Base-by-base conservation (phyloP, 2,797 vertebrate species). In the Champsocephalus gunnari region DNA sequence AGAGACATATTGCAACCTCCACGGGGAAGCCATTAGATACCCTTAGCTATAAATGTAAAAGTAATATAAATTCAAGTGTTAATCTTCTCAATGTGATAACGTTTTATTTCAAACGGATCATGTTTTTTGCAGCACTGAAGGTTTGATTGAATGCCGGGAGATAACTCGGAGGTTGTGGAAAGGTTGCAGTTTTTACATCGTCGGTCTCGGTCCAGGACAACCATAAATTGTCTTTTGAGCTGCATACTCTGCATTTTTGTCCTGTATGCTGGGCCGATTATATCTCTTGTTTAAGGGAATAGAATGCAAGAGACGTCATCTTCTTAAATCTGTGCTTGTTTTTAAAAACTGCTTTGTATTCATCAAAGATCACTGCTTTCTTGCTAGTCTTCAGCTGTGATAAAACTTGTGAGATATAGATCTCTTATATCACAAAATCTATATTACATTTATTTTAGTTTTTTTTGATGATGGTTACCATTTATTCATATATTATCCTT, bases 161-260 rank as follows among this genome's bases (percentile, higher is more conserved):
- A 81, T 80, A 68, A 80, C 53, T 49, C 12, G 0, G 66, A 73
- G 63, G 59, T 55, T 63, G 54, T 44, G 19, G 58, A 76, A 59
- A 84, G 71, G 71, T 81, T 79, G 69, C 24, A 21, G 44, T 55
- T 67, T 48, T 78, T 63, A 45, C 54, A 73, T 5, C 21, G 14
- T 45, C 47, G 71, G 58, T 45, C 24, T 67, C 16, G 13, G 16
- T 75, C 41, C 3, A 21, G 49, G 64, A 50, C 28, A 59, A 57
- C 34, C 64, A 64, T 82, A 75, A 78, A 80, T 62, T 38, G 6
- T 38, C 32, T 8, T 9, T 47, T 11, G 56, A 64, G 66, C 73
- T 66, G 73, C 72, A 79, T 58, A 53, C 32, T 75, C 11, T 63
- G 41, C 47, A 76, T 81, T 81, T 84, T 77, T 73, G 17, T 11